These are phyloP conservation scores for Liposcelis brunnea DNA, from an alignment of 2,888 invertebrate genomes.

Conservation along the genomic window DNA sequence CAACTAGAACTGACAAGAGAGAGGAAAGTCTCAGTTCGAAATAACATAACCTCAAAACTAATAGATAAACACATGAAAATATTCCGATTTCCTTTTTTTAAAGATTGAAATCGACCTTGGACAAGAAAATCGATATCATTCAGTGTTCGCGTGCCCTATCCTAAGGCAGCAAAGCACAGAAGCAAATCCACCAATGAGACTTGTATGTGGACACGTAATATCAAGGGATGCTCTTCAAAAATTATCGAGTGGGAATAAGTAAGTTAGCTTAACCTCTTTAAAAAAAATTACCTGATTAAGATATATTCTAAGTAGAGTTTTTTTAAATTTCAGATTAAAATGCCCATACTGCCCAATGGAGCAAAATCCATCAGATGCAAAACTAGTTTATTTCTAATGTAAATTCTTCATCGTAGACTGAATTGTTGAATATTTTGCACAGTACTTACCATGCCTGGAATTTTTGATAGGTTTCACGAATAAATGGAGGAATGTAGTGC, in stretches of 20 bases:
- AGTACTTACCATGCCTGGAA: neutral
- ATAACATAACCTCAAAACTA: no score
- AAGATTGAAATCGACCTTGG: conserved; percentile 94
- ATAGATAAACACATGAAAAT: conserved; percentile 1
- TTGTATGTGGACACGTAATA: conserved; percentile 96
- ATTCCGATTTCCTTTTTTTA: conserved; percentile 15
- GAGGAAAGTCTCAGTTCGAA: no score
- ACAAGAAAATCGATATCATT: conserved; percentile 81
- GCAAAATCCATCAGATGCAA: conserved; percentile 81
- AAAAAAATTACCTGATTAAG: conserved; percentile 21
- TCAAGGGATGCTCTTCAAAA: conserved; percentile 93
- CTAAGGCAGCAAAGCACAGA: conserved; percentile 91
- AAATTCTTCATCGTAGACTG: conserved; percentile 7
- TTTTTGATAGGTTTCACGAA: no score
- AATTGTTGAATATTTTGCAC: neutral
- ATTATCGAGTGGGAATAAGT: conserved; percentile 85
- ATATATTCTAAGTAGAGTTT: conserved; percentile 16
- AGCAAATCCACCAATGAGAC: conserved; percentile 90
- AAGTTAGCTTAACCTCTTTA: conserved; percentile 23
- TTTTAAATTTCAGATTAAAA: conserved; percentile 59
- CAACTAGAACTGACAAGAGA: no score
- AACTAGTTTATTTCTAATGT: conserved; percentile 74
- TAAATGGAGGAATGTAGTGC: no score
- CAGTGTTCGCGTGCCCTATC: conserved; percentile 97
- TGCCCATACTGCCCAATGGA: conserved; percentile 98